phyloP scores from a whole-genome alignment of 2,113 vertebrate species.

The Pelvicachromis taeniatus region DNA sequence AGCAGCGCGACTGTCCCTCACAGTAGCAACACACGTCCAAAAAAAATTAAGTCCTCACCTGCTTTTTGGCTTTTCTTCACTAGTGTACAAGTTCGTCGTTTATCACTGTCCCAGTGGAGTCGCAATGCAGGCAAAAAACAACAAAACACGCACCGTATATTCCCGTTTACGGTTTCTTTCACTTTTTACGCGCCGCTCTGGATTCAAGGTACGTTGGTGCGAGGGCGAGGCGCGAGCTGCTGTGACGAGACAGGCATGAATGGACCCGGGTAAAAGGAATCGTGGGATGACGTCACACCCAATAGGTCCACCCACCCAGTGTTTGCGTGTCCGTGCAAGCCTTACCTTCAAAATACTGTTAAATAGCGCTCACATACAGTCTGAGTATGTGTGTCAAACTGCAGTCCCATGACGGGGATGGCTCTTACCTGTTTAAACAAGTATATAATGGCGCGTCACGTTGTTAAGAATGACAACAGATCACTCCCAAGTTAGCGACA shows the following conservation, averaged over 20 bases:
- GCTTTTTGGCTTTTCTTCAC: background rate
- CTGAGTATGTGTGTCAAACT: background rate
- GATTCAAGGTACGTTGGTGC: background rate
- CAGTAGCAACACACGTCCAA: background rate
- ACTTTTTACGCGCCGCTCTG: background rate
- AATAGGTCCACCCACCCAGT: background rate
- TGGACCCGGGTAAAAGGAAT: background rate
- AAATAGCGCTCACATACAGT: background rate
- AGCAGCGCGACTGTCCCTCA: background rate
- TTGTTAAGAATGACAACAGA: background rate
- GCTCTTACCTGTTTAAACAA: background rate
- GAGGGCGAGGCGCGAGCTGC: constrained; percentile 1
- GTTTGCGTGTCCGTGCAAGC: background rate
- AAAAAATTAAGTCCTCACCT: background rate
- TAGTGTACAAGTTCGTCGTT: background rate
- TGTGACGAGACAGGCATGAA: background rate
- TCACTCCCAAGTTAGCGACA: background rate
- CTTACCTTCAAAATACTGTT: background rate
- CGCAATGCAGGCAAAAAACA: rapidly evolving
- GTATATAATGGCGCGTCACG: background rate
- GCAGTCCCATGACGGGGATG: background rate
- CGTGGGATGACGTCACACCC: constrained; percentile 31
- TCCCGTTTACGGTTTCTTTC: background rate
- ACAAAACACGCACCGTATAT: background rate
- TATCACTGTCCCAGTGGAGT: background rate